Evolutionary conservation across 2,797 vertebrate genomes (phyloP).

Genomic region (Glyptemys insculpta): DNA sequence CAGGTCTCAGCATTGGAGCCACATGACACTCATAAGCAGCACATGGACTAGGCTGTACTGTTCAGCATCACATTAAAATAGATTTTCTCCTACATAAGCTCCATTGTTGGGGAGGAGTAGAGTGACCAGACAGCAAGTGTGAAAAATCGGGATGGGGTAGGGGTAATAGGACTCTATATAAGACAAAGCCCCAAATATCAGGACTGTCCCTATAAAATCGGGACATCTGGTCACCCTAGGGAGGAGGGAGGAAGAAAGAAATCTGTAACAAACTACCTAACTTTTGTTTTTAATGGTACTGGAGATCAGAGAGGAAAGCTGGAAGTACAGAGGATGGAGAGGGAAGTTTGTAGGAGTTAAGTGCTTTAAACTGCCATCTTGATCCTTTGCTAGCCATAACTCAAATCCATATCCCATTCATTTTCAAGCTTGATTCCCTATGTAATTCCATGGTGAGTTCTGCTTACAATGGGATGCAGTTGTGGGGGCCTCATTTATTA

Average conservation of each 20-base stretch:
- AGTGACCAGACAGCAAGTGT: too few species aligned
- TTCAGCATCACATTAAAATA: background rate
- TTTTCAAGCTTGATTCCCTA: background rate
- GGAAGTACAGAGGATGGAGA: background rate
- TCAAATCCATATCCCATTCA: background rate
- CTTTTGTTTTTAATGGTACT: background rate
- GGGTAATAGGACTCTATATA: too few species aligned
- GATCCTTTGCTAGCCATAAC: background rate
- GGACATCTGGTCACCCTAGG: too few species aligned
- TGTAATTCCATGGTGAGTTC: background rate
- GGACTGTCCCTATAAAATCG: too few species aligned
- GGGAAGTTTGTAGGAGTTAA: too few species aligned
- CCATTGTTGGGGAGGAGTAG: background rate
- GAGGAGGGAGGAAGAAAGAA: background rate
- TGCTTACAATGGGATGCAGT: background rate
- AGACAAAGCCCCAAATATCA: too few species aligned
- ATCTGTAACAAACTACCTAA: background rate
- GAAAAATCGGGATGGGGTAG: too few species aligned
- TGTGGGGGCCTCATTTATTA: background rate
- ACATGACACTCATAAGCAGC: background rate
- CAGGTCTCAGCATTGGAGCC: background rate
- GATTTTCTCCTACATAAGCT: background rate
- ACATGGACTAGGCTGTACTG: background rate
- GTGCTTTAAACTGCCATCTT: background rate
- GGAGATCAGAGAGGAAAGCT: background rate